phyloP scores from a whole-genome alignment of 2,113 vertebrate species.

The Python bivittatus region DNA sequence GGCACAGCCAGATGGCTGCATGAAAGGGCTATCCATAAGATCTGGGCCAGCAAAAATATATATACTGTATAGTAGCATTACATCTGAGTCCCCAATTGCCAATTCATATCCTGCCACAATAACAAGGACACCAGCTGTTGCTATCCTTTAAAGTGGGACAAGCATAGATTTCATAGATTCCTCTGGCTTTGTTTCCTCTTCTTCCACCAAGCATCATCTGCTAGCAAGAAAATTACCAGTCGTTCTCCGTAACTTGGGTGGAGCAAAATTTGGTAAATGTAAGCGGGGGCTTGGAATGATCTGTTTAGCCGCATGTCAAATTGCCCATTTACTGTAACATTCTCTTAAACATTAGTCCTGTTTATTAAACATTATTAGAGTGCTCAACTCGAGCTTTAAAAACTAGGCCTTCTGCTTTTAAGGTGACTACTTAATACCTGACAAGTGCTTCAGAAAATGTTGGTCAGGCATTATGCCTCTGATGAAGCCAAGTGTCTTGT shows the following conservation, averaged over 20 bases:
- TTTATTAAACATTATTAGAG: not conserved
- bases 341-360: not conserved
- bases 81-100: not conserved
- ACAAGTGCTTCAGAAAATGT: not conserved
- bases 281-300: not conserved
- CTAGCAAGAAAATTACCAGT: not conserved
- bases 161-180: not conserved
- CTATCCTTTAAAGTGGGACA: not conserved
- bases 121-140: not conserved
- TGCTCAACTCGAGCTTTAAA: not conserved
- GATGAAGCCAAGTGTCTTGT: not conserved
- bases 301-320: not conserved
- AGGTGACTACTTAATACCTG: not conserved
- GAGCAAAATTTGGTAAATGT: not conserved
- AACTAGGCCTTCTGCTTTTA: not conserved
- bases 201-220: not conserved
- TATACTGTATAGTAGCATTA: not conserved
- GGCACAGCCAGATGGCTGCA: not conserved
- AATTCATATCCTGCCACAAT: not conserved
- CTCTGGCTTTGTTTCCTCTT: not conserved
- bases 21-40: not conserved
- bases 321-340: not conserved
- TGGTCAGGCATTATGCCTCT: not conserved
- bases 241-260: not conserved
- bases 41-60: not conserved